Evolutionary conservation across 2,797 vertebrate species (phyloP).

Genomic region (Hoplostethus mediterraneus): DNA sequence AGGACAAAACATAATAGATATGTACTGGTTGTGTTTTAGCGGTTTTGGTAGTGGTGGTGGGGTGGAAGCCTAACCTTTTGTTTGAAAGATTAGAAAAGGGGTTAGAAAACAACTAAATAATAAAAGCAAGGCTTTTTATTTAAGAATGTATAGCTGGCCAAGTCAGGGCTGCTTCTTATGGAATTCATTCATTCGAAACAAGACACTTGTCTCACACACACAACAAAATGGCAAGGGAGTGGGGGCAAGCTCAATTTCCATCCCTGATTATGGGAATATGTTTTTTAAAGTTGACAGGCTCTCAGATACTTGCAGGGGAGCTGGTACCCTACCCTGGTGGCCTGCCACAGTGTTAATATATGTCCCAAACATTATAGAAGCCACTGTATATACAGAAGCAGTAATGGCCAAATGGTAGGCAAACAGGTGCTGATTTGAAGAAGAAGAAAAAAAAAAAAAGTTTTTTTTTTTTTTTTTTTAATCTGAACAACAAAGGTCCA

Average conservation of each 20-base stretch:
- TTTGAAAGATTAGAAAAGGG: slow-evolving; percentile 7
- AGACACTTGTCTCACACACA: slow-evolving; percentile 8
- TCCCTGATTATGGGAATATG: slow-evolving; percentile 6
- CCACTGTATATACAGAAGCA: not conserved
- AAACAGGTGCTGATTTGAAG: slow-evolving; percentile 3
- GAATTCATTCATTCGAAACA: not conserved
- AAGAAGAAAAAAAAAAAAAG: no score
- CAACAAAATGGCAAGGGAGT: not conserved
- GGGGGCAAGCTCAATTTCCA: not conserved
- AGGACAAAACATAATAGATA: slow-evolving; percentile 10
- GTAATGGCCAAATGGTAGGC: slow-evolving; percentile 1
- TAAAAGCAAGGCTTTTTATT: not conserved
- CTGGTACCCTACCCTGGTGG: not conserved
- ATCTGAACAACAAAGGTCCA: slow-evolving; percentile 6
- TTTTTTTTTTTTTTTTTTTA: not conserved
- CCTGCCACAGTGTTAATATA: no score
- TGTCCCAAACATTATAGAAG: not conserved
- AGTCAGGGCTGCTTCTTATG: no score
- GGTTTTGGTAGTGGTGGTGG: no score
- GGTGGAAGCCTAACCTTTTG: no score
- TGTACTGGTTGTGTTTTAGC: slow-evolving; percentile 9
- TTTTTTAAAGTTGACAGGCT: not conserved
- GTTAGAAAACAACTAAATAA: not conserved
- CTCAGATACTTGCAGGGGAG: not conserved
- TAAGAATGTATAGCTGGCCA: no score